Percentiles rank a stretch among this genome's conserved stretches.
Evolutionary conservation across 2,797 vertebrate species (phyloP).

Genomic region (Sandelia bainsii): DNA sequence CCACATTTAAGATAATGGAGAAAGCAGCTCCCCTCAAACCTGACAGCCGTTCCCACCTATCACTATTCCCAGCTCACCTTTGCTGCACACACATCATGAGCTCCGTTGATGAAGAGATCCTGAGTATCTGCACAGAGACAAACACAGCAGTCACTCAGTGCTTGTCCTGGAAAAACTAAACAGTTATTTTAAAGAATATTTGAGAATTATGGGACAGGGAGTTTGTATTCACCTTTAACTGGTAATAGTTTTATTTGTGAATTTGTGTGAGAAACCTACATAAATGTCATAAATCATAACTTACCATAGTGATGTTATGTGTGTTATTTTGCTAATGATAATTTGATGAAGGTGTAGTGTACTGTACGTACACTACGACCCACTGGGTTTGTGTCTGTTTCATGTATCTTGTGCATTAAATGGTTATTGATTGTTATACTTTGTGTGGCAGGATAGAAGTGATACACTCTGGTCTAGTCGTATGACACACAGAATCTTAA

Average conservation of each 20-base stretch:
- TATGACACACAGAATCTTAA: background rate
- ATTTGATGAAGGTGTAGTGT: background rate
- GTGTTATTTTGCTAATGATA: background rate
- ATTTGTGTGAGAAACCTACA: background rate
- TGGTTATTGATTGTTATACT: background rate
- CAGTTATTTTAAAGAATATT: background rate
- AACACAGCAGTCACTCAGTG: slow-evolving; percentile 37
- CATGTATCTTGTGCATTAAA: background rate
- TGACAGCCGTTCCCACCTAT: background rate
- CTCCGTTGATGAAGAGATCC: slow-evolving; percentile 85
- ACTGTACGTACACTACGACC: too few relatives aligned
- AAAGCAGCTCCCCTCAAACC: too few relatives aligned
- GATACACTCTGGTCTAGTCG: background rate
- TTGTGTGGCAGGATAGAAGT: background rate
- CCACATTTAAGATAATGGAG: too few relatives aligned
- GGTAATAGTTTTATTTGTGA: too few relatives aligned
- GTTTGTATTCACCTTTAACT: too few relatives aligned
- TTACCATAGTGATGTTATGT: background rate
- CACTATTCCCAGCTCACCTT: slow-evolving; percentile 65
- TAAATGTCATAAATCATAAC: too few relatives aligned
- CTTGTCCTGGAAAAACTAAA: background rate
- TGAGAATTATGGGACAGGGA: background rate
- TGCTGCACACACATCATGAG: slow-evolving; percentile 74
- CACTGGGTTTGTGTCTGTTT: background rate
- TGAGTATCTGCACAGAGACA: slow-evolving; percentile 83